Evolutionary conservation across 1,140 invertebrate genomes (phyloP), one percentile per base, ranked within the genome.

Genomic region (Papilio dardanus): DNA sequence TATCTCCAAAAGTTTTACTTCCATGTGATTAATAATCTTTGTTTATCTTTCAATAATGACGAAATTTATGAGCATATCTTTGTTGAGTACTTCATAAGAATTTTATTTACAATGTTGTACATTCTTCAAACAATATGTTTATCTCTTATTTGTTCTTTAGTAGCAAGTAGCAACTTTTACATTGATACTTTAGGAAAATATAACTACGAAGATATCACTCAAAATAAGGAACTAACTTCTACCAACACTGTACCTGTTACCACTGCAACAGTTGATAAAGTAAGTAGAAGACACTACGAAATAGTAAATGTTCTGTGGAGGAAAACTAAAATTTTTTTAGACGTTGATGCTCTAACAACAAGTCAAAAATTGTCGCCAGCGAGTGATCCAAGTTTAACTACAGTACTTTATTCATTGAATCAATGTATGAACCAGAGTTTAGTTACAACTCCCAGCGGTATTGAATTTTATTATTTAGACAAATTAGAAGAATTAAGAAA

Each of bases 401-500:
- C 35, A 28, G 33, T 66, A 10, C 68, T n/a, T 24, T 30, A 71
- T 66, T 69, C 69, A n/a, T 46, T 75, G n/a, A 67, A 35, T 71
- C 35, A 66, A 46, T n/a, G 31, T 42, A 35, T 35, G 46, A 24
- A 35, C 10, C 71, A 69, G 66, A 33, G 16, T 16, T 73, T 33
- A 46, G 71, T 81, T 40, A 73, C 81, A 5, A 90, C 87, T 16
- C 80, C 83, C 30, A 89, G 89, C 82, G 87, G 79, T 58, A 91
- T 92, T 54, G 90, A 92, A 78, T 92, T 92, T 81, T 85, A 91
- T 77, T 92, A 92, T 80, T 81, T 87, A 66, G 86, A 91, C 77
- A 81, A 88, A 66, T 76, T 58, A n/a, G 78, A 83, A 73, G 80
- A 87, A 12, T 69, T 74, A 65, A 14, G 69, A 28, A 85, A 79